Evolutionary conservation across 2,797 vertebrate genomes (phyloP).

Genomic region (Chloroceryle inda): DNA sequence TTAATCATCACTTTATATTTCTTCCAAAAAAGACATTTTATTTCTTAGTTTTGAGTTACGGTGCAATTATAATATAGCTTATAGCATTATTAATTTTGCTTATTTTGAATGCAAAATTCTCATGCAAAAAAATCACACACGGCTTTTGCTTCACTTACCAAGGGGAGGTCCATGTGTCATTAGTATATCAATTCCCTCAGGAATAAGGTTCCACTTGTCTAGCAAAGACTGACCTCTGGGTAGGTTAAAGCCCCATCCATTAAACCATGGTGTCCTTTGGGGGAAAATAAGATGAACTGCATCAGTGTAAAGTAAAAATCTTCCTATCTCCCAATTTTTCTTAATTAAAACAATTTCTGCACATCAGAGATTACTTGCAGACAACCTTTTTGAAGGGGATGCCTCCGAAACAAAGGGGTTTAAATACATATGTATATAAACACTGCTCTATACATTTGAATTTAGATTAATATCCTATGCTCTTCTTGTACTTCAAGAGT

Average conservation of each 20-base stretch:
- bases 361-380: conserved; percentile 8
- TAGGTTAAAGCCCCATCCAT: conserved; percentile 98
- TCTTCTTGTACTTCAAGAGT: neutral
- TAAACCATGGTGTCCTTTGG: conserved; percentile 98
- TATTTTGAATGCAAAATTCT: neutral
- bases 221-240: conserved; percentile 97
- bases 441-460: neutral
- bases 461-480: neutral
- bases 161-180: conserved; percentile 98
- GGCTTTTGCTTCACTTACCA: conserved; percentile 85
- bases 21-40: conserved; percentile 7
- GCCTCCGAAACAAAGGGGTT: conserved; percentile 8
- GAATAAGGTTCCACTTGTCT: conserved; percentile 98
- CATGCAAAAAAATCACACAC: neutral
- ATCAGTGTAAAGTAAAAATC: conserved; percentile 57
- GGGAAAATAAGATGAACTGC: conserved; percentile 72
- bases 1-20: conserved; percentile 58
- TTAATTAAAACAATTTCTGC: neutral
- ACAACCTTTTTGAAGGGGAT: conserved; percentile 15
- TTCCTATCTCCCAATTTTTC: neutral
- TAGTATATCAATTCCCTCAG: conserved; percentile 96
- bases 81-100: conserved; percentile 14
- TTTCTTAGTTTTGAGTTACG: neutral
- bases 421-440: neutral
- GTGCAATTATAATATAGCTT: neutral